phyloP scores from a whole-genome alignment of 2,888 invertebrate genomes.

The Trichogramma dendrolimi region DNA sequence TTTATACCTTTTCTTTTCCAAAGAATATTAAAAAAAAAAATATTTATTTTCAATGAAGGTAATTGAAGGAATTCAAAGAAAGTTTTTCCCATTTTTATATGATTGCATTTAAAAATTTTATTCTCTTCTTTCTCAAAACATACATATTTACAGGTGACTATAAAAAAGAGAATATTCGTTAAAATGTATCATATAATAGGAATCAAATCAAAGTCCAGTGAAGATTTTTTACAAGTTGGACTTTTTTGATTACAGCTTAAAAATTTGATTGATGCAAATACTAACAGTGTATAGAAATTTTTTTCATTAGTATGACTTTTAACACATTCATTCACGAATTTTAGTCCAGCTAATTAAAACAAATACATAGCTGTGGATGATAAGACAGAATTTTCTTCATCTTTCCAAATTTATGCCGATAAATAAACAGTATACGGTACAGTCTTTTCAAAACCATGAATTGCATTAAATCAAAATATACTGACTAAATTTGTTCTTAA shows the following conservation, averaged over 20 bases:
- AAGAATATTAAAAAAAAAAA: background rate
- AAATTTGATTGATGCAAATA: background rate
- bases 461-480: conserved; percentile 26
- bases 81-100: conserved; percentile 1
- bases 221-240: conserved; percentile 16
- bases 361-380: conserved; percentile 17
- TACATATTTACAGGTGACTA: conserved; percentile 25
- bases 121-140: conserved; percentile 20
- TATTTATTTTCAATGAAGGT: background rate
- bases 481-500: conserved; percentile 29
- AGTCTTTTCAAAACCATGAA: conserved; percentile 23
- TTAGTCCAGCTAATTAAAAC: conserved; percentile 17
- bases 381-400: conserved; percentile 11
- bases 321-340: conserved; percentile 3
- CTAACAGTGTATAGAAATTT: conserved; percentile 10
- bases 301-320: conserved; percentile 16
- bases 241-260: background rate
- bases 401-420: conserved; percentile 10
- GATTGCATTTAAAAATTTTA: conserved; percentile 28
- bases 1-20: background rate
- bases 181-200: conserved; percentile 13
- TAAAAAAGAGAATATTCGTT: conserved; percentile 21
- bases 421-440: conserved; percentile 20
- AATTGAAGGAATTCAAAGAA: background rate
- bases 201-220: conserved; percentile 21